phyloP scores from a whole-genome alignment of 2,797 vertebrate species.

The Fistularia tabacaria region DNA sequence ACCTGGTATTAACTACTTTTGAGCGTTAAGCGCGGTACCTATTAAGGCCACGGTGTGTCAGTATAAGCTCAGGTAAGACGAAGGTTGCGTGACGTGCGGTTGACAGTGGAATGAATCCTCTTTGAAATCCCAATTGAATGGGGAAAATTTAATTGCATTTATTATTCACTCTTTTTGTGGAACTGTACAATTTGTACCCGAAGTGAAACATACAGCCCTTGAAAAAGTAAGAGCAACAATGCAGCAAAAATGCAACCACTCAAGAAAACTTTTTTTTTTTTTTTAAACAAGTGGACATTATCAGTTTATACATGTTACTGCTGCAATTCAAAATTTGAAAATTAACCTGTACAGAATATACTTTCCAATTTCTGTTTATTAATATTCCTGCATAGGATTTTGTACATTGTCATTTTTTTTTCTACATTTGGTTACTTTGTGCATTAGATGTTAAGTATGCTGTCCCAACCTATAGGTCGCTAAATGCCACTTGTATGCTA shows the following conservation, averaged over 20 bases:
- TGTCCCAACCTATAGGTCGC: constrained; percentile 77
- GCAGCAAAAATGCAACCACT: constrained; percentile 91
- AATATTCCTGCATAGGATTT: constrained; percentile 97
- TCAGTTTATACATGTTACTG: constrained; percentile 89
- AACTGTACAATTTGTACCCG: constrained; percentile 89
- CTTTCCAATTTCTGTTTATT: constrained; percentile 84
- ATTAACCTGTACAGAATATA: constrained; percentile 97
- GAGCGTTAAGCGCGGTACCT: constrained; percentile 23
- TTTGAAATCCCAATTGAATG: constrained; percentile 20
- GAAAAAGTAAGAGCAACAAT: constrained; percentile 88
- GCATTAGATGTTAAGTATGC: constrained; percentile 79
- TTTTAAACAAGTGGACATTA: constrained; percentile 75
- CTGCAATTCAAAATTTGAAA: constrained; percentile 88
- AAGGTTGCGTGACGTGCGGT: not conserved
- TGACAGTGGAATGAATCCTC: constrained; percentile 7
- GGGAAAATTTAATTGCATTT: constrained; percentile 77
- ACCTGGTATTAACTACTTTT: not conserved
- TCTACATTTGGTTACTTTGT: constrained; percentile 95
- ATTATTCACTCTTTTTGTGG: constrained; percentile 76
- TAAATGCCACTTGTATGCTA: constrained; percentile 73
- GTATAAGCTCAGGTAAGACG: not conserved
- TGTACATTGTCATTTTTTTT: constrained; percentile 76
- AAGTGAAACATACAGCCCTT: constrained; percentile 87
- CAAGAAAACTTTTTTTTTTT: constrained; percentile 83
- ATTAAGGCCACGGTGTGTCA: constrained; percentile 41